phyloP scores from a whole-genome alignment of 2,797 vertebrate genomes.

The Enteromius treurensis region DNA sequence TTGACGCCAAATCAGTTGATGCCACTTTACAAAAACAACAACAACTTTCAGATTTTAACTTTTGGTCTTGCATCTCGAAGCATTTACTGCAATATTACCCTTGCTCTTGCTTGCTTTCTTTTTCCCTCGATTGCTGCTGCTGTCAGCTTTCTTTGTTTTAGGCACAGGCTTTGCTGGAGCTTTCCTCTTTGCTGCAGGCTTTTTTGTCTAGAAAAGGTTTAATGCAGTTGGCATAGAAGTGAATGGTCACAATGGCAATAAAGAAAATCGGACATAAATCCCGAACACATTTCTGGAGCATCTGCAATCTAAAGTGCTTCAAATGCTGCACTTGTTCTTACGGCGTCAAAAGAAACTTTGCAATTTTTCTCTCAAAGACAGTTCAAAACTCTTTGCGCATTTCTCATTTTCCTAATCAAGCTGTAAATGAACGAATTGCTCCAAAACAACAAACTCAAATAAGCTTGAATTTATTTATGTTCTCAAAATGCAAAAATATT shows the following conservation, averaged over 20 bases:
- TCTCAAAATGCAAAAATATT: background rate
- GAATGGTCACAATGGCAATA: background rate
- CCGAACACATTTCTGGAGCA: background rate
- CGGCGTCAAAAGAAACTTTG: background rate
- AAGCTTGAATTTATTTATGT: background rate
- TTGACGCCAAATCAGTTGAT: background rate
- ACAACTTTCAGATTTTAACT: background rate
- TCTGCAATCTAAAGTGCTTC: background rate
- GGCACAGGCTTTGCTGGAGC: constrained; percentile 70
- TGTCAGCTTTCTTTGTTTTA: constrained; percentile 95
- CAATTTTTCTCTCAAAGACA: background rate
- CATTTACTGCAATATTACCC: constrained; percentile 66
- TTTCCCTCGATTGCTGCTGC: constrained; percentile 88
- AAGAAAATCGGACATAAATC: background rate
- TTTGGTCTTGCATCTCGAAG: background rate
- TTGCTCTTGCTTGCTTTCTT: constrained; percentile 83
- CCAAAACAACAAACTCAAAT: background rate
- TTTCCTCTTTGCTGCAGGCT: constrained; percentile 71
- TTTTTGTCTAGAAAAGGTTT: constrained; percentile 78
- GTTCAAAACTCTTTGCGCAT: background rate
- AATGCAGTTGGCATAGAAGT: background rate
- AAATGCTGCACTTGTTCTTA: background rate
- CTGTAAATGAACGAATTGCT: background rate
- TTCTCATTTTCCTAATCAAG: background rate
- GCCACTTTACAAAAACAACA: background rate